Base-by-base conservation (phyloP, 2,113 vertebrate genomes). In the Stegastes partitus region DNA sequence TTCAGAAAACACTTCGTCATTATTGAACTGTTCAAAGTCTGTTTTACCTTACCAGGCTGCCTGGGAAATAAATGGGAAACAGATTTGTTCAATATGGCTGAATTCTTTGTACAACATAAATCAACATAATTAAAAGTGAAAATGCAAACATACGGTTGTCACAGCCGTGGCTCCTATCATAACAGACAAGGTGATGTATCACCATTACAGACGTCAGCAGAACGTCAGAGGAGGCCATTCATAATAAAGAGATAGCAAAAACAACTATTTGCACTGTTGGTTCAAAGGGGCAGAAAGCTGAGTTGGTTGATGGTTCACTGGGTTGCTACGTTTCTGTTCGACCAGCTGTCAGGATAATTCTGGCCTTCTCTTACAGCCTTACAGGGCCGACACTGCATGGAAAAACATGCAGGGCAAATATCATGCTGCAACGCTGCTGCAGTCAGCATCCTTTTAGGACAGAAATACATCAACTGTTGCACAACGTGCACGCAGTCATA, bases 401-500 rank as follows among this genome's bases (percentile, higher is more conserved):
- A 45, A 76, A 81, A 42, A 49, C 4, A 15, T 65, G 64, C 0
- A 21, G 21, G 3, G 31, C 61, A 31, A 25, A 44, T 59, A 7
- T 10, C 14, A 79, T 21, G 74, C 23, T 34, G 54, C 2, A 37
- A 26, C 49, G 14, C 11, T 10, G 21, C 49, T 55, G 61, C 72
- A 61, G 37, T n/a, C 47, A 23, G 57, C 2, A 16, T 23, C 71
- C 21, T 9, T n/a, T 3, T n/a, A 15, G 28, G 7, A 26, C 22
- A 67, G 50, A 76, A 22, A 47, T 8, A 47, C 25, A 66, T 57
- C 2, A 44, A 28, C 51, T n/a, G n/a, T 54, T 23, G 9, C 10
- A 54, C 28, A 34, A 47, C 28, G 45, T 22, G 47, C 18, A 47
- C 67, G 31, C 45, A 23, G 51, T 22, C 95, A 87, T 94, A 98